phyloP scores from a whole-genome alignment of 2,888 invertebrate species.

The Epistrophe grossulariae region DNA sequence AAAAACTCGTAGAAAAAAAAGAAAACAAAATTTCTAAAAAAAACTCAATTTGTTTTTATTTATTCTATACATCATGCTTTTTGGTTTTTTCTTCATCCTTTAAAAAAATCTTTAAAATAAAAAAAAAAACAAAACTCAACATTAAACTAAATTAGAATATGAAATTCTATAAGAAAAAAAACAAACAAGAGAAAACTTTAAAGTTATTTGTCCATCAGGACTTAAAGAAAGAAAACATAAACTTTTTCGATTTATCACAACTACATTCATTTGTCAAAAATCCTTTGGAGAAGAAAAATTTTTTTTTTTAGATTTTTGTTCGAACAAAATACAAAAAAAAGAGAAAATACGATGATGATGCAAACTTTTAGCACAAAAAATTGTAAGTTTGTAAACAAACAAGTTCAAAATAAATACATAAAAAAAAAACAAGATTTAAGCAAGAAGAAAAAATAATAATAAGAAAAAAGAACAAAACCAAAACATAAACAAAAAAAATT shows the following conservation, averaged over 20 bases:
- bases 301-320: slow-evolving; percentile 18
- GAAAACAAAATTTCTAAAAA: slow-evolving; percentile 29
- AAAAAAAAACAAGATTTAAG: slow-evolving; percentile 27
- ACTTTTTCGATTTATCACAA: slow-evolving; percentile 62
- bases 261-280: slow-evolving; percentile 68
- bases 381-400: slow-evolving; percentile 38
- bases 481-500: slow-evolving; percentile 35
- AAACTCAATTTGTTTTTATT: neutral
- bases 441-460: slow-evolving; percentile 18
- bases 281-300: slow-evolving; percentile 13
- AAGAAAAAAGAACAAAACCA: slow-evolving; percentile 11
- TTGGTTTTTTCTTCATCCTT: slow-evolving; percentile 27
- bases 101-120: slow-evolving; percentile 35
- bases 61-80: slow-evolving; percentile 59
- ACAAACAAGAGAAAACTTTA: neutral
- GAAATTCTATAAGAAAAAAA: neutral
- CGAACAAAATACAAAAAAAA: slow-evolving; percentile 24
- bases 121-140: slow-evolving; percentile 19
- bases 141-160: neutral
- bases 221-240: slow-evolving; percentile 32
- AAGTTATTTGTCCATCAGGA: slow-evolving; percentile 8
- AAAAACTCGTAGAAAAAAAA: slow-evolving; percentile 10
- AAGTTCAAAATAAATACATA: slow-evolving; percentile 1
- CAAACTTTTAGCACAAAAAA: slow-evolving; percentile 60
- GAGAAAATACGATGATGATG: slow-evolving; percentile 49